phyloP scores from a whole-genome alignment of 1,140 invertebrate species.

The Drosophila sp. region DNA sequence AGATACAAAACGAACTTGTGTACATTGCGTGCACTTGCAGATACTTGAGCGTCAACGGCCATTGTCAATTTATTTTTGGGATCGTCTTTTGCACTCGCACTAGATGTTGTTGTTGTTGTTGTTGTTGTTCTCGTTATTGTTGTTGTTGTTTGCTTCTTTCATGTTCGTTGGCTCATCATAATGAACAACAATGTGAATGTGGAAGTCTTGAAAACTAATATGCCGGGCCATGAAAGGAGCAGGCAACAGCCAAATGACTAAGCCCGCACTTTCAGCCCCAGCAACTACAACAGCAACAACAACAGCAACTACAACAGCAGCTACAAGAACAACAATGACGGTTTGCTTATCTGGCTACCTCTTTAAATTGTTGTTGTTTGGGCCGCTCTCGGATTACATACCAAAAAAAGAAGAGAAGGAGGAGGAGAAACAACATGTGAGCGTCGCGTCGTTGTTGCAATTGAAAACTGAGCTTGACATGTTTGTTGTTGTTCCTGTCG shows the following conservation, averaged over 20 bases:
- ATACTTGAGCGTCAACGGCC: slow-evolving; percentile 53
- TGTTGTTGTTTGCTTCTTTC: slow-evolving; percentile 31
- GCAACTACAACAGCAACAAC: slow-evolving; percentile 7
- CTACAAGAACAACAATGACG: slow-evolving; percentile 28
- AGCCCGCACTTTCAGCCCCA: slow-evolving; percentile 59
- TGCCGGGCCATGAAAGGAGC: slow-evolving; percentile 51
- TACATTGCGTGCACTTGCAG: slow-evolving; percentile 56
- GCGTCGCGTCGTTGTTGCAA: slow-evolving; percentile 52
- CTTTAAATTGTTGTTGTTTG: slow-evolving; percentile 39
- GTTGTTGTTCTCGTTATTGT: slow-evolving; percentile 35
- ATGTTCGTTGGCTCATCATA: slow-evolving; percentile 57
- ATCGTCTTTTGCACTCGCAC: slow-evolving; percentile 22
- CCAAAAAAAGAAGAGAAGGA: slow-evolving; percentile 33
- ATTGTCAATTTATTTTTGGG: slow-evolving; percentile 52
- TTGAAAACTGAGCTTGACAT: slow-evolving; percentile 80
- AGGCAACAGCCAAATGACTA: slow-evolving; percentile 56
- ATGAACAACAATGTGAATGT: slow-evolving; percentile 60
- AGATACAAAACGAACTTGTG: slow-evolving; percentile 42
- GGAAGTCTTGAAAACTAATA: slow-evolving; percentile 72
- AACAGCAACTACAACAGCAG: slow-evolving; percentile 1
- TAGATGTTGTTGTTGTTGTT: slow-evolving; percentile 9
- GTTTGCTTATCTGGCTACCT: slow-evolving; percentile 46
- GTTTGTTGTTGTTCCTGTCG: slow-evolving; percentile 45
- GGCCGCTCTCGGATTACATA: slow-evolving; percentile 70
- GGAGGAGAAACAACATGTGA: slow-evolving; percentile 34